phyloP scores from a whole-genome alignment of 1,140 invertebrate genomes.

The Antheraea mylitta region DNA sequence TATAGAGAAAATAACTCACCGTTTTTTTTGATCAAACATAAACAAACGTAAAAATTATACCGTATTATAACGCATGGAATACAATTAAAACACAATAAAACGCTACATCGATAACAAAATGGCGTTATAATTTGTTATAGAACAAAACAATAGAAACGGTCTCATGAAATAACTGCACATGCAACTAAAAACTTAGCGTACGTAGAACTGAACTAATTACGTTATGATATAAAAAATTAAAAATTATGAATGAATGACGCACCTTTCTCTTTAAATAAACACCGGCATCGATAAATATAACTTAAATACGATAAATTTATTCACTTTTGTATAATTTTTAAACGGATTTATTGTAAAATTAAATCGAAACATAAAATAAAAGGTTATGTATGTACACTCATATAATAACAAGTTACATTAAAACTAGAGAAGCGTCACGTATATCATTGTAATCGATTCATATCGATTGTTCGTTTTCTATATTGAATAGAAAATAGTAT shows the following conservation, averaged over 20 bases:
- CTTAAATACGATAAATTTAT: conserved; percentile 17
- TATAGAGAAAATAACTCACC: conserved; percentile 8
- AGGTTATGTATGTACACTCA: conserved; percentile 49
- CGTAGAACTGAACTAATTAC: conserved; percentile 27
- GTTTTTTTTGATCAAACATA: not conserved
- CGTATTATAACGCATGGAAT: conserved; percentile 8
- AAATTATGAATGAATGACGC: conserved; percentile 34
- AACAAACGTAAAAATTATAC: conserved; percentile 7
- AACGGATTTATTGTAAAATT: conserved; percentile 37
- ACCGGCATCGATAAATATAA: conserved; percentile 16
- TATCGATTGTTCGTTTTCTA: not conserved
- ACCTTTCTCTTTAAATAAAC: conserved; percentile 24
- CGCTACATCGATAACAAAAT: conserved; percentile 19
- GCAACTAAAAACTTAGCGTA: conserved; percentile 16
- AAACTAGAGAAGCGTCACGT: not conserved
- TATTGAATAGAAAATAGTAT: too few species aligned
- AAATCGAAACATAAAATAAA: conserved; percentile 53
- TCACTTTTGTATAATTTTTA: conserved; percentile 41
- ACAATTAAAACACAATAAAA: not conserved
- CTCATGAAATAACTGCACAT: conserved; percentile 31
- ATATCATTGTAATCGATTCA: not conserved
- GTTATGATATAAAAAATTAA: conserved; percentile 16
- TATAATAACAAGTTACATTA: conserved; percentile 42
- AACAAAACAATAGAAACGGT: conserved; percentile 27
- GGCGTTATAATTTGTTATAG: conserved; percentile 28